Evolutionary conservation across 2,113 vertebrate species (phyloP), one percentile per base, ranked within the genome.

Genomic region (Felis chaus): DNA sequence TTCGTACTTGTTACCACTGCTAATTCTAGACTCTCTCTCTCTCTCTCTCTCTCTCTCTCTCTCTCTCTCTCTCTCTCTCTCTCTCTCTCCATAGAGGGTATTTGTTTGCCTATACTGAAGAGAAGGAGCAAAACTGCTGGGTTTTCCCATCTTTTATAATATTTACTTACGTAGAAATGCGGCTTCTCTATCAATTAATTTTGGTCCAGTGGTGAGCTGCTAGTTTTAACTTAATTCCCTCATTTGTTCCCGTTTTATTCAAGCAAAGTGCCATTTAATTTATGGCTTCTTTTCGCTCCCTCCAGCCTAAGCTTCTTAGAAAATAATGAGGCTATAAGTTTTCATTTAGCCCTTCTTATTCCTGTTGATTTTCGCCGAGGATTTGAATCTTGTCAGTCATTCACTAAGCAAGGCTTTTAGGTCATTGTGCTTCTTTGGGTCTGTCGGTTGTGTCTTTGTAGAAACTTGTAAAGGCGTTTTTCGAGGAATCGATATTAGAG

Each of bases 201-300:
- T 82, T 91, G 65, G 94, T 66, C 57, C 66, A 57, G 31, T 85
- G 39, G 29, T 97, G 81, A 97, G 88, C 81, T 65, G 81, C 81
- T 65, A 39, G 95, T 79, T 97, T 94, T 91, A 93, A 79, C 76
- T 91, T 93, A 96, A 97, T 97, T 93, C 96, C 41, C 88, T 97
- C 96, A 97, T 97, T 95, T 92, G n/a, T 97, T 95, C 88, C 76
- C 71, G 94, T 97, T 97, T 98, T 95, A 97, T 94, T 95, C 95
- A 94, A 97, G 94, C 94, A 96, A 97, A 98, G 91, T 97, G 91
- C 96, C 92, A 94, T 97, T 98, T 96, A 97, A 97, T 97, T 97
- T 97, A 96, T 95, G 71, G 81, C 92, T 97, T 90, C 84, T 97
- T 92, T 98, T 95, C 53, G 88, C 69, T 97, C 90, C 96, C 93